phyloP scores from a whole-genome alignment of 2,113 vertebrate genomes.

The Struthio camelus region DNA sequence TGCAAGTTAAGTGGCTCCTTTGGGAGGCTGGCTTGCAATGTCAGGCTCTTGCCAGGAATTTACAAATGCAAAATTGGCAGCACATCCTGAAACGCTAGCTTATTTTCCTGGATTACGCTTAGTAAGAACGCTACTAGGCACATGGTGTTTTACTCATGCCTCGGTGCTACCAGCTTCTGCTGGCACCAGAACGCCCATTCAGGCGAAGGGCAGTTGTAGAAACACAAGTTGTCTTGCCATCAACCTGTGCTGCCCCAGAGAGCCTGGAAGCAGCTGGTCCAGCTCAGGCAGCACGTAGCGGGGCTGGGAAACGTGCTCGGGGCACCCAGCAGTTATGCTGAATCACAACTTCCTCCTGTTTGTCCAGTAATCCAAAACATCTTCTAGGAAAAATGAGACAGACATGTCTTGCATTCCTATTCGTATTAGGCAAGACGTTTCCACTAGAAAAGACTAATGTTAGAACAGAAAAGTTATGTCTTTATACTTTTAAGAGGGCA shows the following conservation, averaged over 20 bases:
- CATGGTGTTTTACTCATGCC: background rate
- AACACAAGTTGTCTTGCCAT: background rate
- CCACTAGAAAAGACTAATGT: background rate
- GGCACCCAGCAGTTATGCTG: background rate
- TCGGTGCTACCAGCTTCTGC: background rate
- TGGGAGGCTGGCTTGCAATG: background rate
- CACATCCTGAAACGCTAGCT: background rate
- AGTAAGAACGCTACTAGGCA: background rate
- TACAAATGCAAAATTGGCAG: background rate
- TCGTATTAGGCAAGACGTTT: background rate
- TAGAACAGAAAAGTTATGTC: background rate
- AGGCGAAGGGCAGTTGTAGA: background rate
- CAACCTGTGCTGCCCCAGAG: accelerated
- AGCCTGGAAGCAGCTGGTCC: background rate
- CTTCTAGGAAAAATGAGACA: background rate
- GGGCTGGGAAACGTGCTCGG: background rate
- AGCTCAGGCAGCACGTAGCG: background rate
- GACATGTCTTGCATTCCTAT: background rate
- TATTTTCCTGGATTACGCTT: background rate
- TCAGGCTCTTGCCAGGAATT: background rate
- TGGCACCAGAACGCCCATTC: background rate
- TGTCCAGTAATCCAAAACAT: background rate
- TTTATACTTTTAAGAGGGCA: background rate
- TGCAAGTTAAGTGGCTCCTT: background rate
- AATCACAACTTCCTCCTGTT: background rate